Base-by-base conservation (phyloP, 2,888 invertebrate genomes). In the Melanargia galathea region DNA sequence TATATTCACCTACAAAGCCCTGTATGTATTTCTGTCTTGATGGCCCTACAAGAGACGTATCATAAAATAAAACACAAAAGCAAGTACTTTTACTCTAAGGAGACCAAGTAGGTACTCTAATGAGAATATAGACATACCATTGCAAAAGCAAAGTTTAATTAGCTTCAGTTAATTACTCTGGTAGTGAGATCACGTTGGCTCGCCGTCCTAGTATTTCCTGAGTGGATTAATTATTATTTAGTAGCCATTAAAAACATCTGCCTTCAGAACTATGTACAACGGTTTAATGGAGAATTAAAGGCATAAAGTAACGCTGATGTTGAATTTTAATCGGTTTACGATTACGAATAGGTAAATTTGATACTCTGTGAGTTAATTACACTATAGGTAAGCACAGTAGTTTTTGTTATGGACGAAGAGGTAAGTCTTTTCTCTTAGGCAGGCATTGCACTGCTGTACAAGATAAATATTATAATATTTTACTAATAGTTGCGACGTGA, bases 211-310 rank as follows among this genome's bases (percentile, higher is more conserved):
- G 51, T 51, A 30, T 51, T 51, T 30, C 51, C 30, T 30, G 26
- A 33, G 51, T 46, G 46, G 26, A 35, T 46, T 57, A 46, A 57
- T 46, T 40, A 57, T 57, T 57, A 57, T 57, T 57, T 57, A 57
- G 45, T 45, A 30, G 45, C 33, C 57, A 57, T 57, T 33, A 46
- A 46, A 57, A 57, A 57, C 54, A 54, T 35, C 35, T 54, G 54
- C 38, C n/a, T 35, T 20, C 20, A 54, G 54, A 54, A 54, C 54
- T 54, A 54, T 54, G n/a, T n/a, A n/a, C n/a, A 54, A 54, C 35
- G 24, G 38, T 38, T 38, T 54, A 54, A 54, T 52, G 52, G 20
- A 13, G 52, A 18, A 52, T 52, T 35, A 52, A 52, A 35, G 13
- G 33, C 51, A 33, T n/a, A 16, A 18, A 18, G 48, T 51, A 51